phyloP scores from a whole-genome alignment of 2,888 invertebrate genomes.

The Chironomus riparius region DNA sequence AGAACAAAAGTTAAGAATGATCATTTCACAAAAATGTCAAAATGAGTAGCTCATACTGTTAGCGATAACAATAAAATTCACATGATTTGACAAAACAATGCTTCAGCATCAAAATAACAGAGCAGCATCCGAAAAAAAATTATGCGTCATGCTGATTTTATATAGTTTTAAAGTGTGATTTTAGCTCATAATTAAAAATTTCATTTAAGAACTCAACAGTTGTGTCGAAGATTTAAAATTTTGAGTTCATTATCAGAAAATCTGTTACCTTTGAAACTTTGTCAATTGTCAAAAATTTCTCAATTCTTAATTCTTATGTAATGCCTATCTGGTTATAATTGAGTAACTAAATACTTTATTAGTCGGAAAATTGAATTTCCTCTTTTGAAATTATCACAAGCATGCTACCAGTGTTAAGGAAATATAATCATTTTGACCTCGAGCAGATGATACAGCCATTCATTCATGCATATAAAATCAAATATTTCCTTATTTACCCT shows the following conservation, averaged over 20 bases:
- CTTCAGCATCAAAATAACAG: too few relatives aligned
- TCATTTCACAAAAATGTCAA: neutral
- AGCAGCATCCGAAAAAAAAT: too few relatives aligned
- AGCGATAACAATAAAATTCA: neutral
- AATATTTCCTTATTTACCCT: neutral
- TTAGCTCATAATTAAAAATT: slow-evolving; percentile 13
- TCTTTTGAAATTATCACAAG: neutral
- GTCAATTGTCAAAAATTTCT: neutral
- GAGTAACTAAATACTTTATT: neutral
- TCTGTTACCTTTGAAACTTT: neutral
- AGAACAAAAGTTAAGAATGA: neutral
- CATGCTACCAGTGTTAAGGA: neutral
- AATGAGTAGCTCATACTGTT: neutral
- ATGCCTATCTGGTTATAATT: neutral
- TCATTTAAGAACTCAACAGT: neutral
- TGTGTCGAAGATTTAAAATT: neutral
- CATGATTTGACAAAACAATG: neutral
- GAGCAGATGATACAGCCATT: neutral
- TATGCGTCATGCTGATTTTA: slow-evolving; percentile 24
- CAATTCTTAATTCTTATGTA: neutral
- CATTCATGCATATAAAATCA: too few relatives aligned
- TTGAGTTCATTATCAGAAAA: neutral
- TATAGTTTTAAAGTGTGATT: neutral
- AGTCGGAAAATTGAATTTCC: neutral
- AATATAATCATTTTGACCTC: neutral